Percentiles rank a stretch among this genome's conserved stretches.
Evolutionary conservation across 2,797 vertebrate genomes (phyloP).

Genomic region (Sebastolobus altivelis): DNA sequence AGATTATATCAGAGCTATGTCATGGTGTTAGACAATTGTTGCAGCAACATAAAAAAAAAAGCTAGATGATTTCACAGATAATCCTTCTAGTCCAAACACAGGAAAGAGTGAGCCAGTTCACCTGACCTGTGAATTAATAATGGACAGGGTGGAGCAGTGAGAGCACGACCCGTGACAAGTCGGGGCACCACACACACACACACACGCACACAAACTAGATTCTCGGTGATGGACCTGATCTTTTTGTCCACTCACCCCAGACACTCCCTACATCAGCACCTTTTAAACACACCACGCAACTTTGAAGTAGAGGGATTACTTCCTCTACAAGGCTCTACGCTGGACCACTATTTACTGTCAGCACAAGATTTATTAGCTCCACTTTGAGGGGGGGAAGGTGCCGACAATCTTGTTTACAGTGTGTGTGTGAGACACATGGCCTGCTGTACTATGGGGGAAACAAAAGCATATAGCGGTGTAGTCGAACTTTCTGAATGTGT

Average conservation of each 20-base stretch:
- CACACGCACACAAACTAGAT: not conserved
- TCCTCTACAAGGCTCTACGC: constrained; percentile 30
- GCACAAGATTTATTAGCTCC: constrained; percentile 74
- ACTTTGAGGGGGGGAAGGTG: constrained; percentile 66
- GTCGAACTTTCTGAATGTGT: not conserved
- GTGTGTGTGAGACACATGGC: constrained; percentile 31
- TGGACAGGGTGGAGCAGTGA: constrained; percentile 30
- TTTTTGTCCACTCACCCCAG: constrained; percentile 53
- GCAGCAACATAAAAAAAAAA: constrained; percentile 24
- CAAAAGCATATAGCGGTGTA: not conserved
- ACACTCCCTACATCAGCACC: constrained; percentile 70
- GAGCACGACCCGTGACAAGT: constrained; percentile 60
- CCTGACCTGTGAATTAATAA: constrained; percentile 20
- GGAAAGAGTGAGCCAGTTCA: constrained; percentile 5
- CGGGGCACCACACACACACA: constrained; percentile 33
- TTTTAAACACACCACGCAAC: constrained; percentile 58
- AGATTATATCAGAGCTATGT: constrained; percentile 48
- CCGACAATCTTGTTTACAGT: constrained; percentile 53
- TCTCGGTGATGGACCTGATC: constrained; percentile 53
- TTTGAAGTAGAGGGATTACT: constrained; percentile 73
- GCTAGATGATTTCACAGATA: constrained; percentile 34
- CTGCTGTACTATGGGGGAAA: constrained; percentile 19
- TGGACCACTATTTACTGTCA: constrained; percentile 67
- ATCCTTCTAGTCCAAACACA: constrained; percentile 38
- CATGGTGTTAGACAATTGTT: constrained; percentile 29